Percentiles rank a stretch among this genome's conserved stretches.
Evolutionary conservation across 1,140 invertebrate genomes (phyloP).

Genomic region (Saccostrea glomerata): DNA sequence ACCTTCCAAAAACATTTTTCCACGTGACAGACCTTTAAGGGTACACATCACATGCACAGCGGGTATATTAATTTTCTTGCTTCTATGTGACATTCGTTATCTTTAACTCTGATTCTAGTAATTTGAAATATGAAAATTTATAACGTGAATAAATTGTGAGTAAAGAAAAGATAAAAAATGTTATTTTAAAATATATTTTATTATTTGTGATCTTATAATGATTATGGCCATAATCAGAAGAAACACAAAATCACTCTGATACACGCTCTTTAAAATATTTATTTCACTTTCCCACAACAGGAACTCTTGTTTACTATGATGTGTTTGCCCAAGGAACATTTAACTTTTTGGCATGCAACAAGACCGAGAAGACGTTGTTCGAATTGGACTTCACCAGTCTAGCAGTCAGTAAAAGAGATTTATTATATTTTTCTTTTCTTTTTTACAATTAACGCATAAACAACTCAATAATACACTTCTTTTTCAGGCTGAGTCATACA

Average conservation of each 20-base stretch:
- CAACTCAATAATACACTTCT: not conserved
- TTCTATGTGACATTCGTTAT: too few species aligned
- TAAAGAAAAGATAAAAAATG: too few species aligned
- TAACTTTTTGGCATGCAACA: slow-evolving; percentile 55
- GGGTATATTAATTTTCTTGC: slow-evolving; percentile 29
- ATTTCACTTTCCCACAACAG: slow-evolving; percentile 35
- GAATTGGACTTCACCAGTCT: slow-evolving; percentile 43
- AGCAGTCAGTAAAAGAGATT: slow-evolving; percentile 1
- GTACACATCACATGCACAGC: slow-evolving; percentile 51
- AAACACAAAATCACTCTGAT: too few species aligned
- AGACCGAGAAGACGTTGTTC: slow-evolving; percentile 54
- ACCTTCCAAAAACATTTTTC: slow-evolving; percentile 43
- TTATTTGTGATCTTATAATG: too few species aligned
- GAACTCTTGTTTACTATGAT: slow-evolving; percentile 60
- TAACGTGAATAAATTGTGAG: too few species aligned
- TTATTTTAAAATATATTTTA: too few species aligned
- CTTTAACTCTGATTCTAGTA: too few species aligned
- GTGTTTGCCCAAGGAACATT: slow-evolving; percentile 31
- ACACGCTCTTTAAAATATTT: too few species aligned
- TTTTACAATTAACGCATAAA: not conserved
- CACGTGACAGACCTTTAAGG: slow-evolving; percentile 2
- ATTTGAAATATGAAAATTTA: too few species aligned
- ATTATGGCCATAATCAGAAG: too few species aligned
- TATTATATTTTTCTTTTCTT: not conserved
- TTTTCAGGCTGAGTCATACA: slow-evolving; percentile 63